Evolutionary conservation across 35 echinoderm and acorn worm genomes (phyloP).

Genomic region (Hemicentrotus pulcherrimus): DNA sequence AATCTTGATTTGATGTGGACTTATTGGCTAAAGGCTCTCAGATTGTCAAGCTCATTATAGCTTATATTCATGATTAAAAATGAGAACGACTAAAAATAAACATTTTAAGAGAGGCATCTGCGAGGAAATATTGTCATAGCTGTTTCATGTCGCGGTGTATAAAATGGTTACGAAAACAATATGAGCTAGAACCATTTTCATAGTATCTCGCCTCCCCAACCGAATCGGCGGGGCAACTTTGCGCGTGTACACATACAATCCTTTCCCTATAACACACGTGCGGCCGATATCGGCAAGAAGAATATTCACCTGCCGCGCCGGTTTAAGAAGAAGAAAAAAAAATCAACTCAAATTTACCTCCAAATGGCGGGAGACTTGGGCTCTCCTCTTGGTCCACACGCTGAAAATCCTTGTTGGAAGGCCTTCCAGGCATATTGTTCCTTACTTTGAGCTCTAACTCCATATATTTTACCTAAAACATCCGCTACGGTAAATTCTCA

Average conservation of each 20-base stretch:
- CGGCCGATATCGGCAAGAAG: neutral
- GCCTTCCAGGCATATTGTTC: conserved; percentile 42
- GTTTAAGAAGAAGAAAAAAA: neutral
- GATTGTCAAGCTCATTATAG: too few species aligned
- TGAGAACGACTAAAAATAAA: too few species aligned
- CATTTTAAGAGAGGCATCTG: too few species aligned
- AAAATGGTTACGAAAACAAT: too few species aligned
- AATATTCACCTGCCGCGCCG: neutral
- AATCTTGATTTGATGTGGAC: too few species aligned
- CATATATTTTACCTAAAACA: conserved; percentile 35
- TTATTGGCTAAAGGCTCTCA: too few species aligned
- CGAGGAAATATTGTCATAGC: too few species aligned
- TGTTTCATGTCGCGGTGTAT: too few species aligned
- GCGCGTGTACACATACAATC: neutral
- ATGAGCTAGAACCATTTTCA: too few species aligned
- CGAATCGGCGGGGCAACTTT: neutral
- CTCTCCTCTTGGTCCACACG: conserved; percentile 37
- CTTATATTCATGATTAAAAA: too few species aligned
- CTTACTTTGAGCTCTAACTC: conserved; percentile 29
- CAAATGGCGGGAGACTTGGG: conserved; percentile 1
- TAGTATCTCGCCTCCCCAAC: neutral
- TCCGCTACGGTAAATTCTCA: neutral
- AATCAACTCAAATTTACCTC: conserved; percentile 19
- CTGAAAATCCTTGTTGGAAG: conserved; percentile 49
- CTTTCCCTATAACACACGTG: neutral